These are phyloP conservation scores for Zaprionus gabonicus DNA, from an alignment of 1,140 invertebrate genomes.

Conservation along the genomic window DNA sequence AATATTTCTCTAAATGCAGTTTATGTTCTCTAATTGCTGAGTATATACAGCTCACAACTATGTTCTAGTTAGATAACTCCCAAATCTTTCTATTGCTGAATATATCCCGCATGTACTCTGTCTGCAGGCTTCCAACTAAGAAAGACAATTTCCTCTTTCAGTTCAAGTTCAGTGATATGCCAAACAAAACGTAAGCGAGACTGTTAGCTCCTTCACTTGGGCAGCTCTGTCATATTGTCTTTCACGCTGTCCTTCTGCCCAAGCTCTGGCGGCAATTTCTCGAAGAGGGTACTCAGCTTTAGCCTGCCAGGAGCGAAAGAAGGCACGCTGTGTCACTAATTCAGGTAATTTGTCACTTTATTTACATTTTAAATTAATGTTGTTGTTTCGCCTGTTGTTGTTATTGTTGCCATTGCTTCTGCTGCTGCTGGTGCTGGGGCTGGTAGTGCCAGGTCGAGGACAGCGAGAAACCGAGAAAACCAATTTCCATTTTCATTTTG, in stretches of 20 bases:
- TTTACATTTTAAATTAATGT: slow-evolving; percentile 81
- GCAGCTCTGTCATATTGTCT: neutral
- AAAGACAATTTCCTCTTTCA: neutral
- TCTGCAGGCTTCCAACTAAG: neutral
- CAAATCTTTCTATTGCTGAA: too few relatives aligned
- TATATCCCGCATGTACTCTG: neutral
- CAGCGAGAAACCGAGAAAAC: slow-evolving; percentile 75
- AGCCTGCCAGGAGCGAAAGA: neutral
- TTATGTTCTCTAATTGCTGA: too few relatives aligned
- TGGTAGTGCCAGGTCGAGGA: slow-evolving; percentile 37
- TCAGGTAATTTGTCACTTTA: slow-evolving; percentile 82
- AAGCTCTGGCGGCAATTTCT: neutral
- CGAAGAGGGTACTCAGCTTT: neutral
- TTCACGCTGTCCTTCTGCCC: neutral
- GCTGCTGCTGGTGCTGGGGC: slow-evolving; percentile 21
- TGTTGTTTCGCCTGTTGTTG: slow-evolving; percentile 39
- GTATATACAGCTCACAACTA: too few relatives aligned
- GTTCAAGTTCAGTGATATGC: neutral
- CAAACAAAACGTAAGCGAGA: neutral
- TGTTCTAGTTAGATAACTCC: too few relatives aligned
- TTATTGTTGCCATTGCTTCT: slow-evolving; percentile 25
- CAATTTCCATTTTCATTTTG: slow-evolving; percentile 80
- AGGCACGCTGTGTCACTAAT: slow-evolving; percentile 71
- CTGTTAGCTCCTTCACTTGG: neutral
- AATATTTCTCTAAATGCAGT: too few relatives aligned